A percentile compares a stretch with the other conserved stretches of the same genome.
These are phyloP conservation scores for Exaiptasia diaphana DNA, from an alignment of 64 coral and sea anemone genomes.

Conservation along the genomic window DNA sequence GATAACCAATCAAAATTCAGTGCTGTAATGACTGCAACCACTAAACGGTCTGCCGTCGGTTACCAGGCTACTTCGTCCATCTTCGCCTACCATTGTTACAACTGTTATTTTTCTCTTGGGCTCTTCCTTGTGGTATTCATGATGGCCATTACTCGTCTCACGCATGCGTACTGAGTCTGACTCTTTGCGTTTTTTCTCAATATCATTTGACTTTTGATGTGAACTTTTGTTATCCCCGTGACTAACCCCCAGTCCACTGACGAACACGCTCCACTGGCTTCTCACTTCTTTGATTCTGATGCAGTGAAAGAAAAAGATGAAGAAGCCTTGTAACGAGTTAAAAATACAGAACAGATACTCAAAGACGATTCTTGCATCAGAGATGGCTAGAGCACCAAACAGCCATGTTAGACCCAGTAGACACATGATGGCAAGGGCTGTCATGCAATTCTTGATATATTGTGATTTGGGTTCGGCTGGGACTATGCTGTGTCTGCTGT, in stretches of 20 bases:
- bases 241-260: background rate
- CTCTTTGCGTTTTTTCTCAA: no score
- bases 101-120: conserved; percentile 4
- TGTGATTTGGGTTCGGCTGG: conserved; percentile 57
- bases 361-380: conserved; percentile 45
- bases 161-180: no score
- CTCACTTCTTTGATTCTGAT: conserved; percentile 70
- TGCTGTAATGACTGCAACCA: no score
- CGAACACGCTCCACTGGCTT: conserved; percentile 47
- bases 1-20: no score
- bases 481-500: background rate
- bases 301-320: conserved; percentile 78
- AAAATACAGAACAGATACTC: conserved; percentile 83
- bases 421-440: conserved; percentile 57
- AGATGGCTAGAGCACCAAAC: conserved; percentile 66
- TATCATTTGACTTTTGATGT: background rate
- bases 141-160: no score
- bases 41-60: no score
- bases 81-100: background rate
- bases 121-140: no score
- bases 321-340: conserved; percentile 76
- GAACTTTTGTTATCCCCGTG: background rate
- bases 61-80: no score
- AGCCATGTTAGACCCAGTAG: conserved; percentile 67
- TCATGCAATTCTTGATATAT: conserved; percentile 26